Evolutionary conservation across 2,113 vertebrate genomes (phyloP).

Genomic region (Axis porcinus): DNA sequence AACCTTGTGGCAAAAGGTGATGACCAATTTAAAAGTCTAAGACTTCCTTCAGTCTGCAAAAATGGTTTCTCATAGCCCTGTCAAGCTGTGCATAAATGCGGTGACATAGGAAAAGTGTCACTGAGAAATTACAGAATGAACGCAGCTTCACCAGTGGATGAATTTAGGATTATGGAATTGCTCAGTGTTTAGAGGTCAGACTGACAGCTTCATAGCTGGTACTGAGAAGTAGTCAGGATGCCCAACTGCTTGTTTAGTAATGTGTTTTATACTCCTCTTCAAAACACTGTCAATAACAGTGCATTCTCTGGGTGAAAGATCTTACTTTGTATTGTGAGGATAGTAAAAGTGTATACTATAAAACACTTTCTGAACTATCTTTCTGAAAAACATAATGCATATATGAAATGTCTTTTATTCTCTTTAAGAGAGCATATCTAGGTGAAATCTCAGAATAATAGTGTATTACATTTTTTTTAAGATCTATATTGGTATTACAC

Average conservation of each 20-base stretch:
- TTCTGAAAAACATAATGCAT: constrained; percentile 37
- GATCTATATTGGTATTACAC: neutral
- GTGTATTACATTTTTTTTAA: neutral
- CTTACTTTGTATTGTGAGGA: constrained; percentile 35
- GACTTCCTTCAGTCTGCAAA: neutral
- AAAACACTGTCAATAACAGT: neutral
- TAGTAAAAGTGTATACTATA: neutral
- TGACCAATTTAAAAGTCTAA: constrained; percentile 34
- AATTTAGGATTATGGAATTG: constrained; percentile 29
- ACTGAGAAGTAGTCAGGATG: neutral
- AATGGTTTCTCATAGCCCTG: constrained; percentile 1
- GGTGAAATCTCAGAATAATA: constrained; percentile 15
- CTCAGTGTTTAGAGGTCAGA: neutral
- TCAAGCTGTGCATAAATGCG: neutral
- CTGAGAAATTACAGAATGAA: neutral
- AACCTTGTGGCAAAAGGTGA: constrained; percentile 22
- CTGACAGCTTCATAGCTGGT: constrained; percentile 27
- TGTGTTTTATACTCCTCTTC: constrained; percentile 11
- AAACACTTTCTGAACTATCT: neutral
- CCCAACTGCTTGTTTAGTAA: neutral
- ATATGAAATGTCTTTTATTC: constrained; percentile 24
- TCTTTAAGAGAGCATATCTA: neutral
- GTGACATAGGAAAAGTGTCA: neutral
- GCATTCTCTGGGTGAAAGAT: neutral
- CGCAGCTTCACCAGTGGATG: neutral